Evolutionary conservation across 1,140 invertebrate species (phyloP).

Genomic region (Drosophila ficusphila): DNA sequence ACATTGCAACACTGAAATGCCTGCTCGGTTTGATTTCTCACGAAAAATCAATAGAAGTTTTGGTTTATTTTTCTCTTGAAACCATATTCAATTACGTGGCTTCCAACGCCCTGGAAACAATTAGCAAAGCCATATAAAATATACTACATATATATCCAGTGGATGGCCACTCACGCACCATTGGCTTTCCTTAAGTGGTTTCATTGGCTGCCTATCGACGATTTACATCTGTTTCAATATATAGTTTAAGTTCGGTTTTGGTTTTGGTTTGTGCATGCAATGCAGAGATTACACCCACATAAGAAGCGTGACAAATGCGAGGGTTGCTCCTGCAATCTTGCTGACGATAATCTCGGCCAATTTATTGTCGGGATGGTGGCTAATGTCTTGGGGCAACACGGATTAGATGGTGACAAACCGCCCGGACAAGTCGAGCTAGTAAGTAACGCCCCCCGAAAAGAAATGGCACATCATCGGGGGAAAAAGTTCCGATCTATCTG

Average conservation of each 20-base stretch:
- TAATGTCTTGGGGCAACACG: constrained; percentile 68
- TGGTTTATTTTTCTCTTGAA: constrained; percentile 15
- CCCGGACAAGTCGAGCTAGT: constrained; percentile 35
- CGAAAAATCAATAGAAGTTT: constrained; percentile 27
- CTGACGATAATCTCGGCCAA: constrained; percentile 77
- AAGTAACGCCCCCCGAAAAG: constrained; percentile 42
- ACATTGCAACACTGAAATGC: constrained; percentile 19
- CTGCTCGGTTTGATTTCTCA: constrained; percentile 14
- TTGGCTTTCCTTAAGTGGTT: constrained; percentile 49
- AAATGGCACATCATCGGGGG: constrained; percentile 11
- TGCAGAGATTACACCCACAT: constrained; percentile 49
- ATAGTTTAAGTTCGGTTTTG: constrained; percentile 8
- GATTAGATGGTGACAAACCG: constrained; percentile 68
- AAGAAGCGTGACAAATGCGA: constrained; percentile 65
- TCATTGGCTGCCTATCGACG: constrained; percentile 50
- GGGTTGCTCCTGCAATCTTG: constrained; percentile 61
- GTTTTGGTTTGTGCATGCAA: constrained; percentile 29
- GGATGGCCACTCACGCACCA: constrained; percentile 36
- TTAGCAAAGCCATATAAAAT: constrained; percentile 52
- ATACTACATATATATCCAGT: constrained; percentile 15
- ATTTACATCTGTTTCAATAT: constrained; percentile 75
- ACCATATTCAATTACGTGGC: constrained; percentile 50
- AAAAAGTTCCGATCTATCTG: constrained; percentile 74
- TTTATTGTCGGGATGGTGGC: constrained; percentile 63
- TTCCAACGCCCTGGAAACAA: constrained; percentile 40